Base-by-base conservation (phyloP, 2,888 invertebrate genomes). In the Drosophila setosimentum region DNA sequence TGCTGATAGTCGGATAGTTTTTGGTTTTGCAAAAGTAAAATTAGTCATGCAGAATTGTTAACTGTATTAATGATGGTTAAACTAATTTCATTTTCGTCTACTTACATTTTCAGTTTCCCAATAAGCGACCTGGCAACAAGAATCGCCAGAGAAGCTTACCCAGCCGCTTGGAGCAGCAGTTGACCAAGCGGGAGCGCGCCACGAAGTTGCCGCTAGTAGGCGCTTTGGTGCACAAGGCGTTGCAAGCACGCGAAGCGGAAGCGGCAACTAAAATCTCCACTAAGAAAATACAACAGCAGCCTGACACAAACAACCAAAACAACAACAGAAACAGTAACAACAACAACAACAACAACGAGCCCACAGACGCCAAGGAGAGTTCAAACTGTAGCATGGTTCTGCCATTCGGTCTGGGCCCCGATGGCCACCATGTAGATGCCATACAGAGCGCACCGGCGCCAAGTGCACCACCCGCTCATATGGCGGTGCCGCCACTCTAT, bases 321-420 rank as follows among this genome's bases (percentile, higher is more conserved):
- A 65, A 60, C 53, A 59, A 50, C 32, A 48, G 1, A 18, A 21
- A 29, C 66, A 51, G 27, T 48, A 48, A 49, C 54, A 54, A 51
- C 27, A 35, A 24, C 51, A 55, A 53, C 42, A 50, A 21, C 11
- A 27, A 53, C 45, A 49, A 54, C 30, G n/a, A 48, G 7, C 24
- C 45, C 8, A 24, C 8, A 8, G 16, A 16, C 24, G 0, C 6
- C 13, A 21, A 29, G 33, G 32, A 37, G 29, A 32, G 33, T 8
- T 40, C 33, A 33, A 24, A 10, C 13, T 33, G 18, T 35, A 59
- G 57, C n/a, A 93, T 93, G 93, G 93, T 93, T 60, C 76, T 93
- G 68, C 93, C 93, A 45, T 92, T 93, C 73, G 92, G 92, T 72
- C 85, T 92, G 50, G 91, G 90, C 42, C 88, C 92, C 42, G 93